A percentile compares a stretch with the other conserved stretches of the same genome.
These are phyloP conservation scores for Syrrhaptes paradoxus DNA, from an alignment of 2,113 vertebrate species.

Conservation along the genomic window DNA sequence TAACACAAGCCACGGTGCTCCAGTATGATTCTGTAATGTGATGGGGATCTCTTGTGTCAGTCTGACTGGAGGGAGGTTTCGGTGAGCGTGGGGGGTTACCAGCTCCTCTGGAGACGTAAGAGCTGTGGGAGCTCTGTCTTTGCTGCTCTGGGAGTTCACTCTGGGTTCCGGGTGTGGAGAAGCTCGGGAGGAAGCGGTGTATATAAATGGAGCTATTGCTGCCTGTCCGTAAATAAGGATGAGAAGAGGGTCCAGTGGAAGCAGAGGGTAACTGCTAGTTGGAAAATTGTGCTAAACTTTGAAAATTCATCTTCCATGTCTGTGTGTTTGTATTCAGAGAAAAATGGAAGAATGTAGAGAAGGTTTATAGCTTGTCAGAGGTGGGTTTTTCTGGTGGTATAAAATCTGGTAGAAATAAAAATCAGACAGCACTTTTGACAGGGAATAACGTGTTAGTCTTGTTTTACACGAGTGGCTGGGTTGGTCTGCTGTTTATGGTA, in stretches of 20 bases:
- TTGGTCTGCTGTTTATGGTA: neutral
- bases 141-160: neutral
- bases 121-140: neutral
- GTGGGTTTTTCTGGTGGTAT: neutral
- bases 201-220: neutral
- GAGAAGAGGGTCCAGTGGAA: neutral
- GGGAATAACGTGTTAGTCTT: neutral
- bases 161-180: neutral
- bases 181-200: neutral
- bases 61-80: neutral
- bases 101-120: neutral
- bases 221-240: neutral
- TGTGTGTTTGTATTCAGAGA: neutral
- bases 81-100: neutral
- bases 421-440: neutral
- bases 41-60: neutral
- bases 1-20: rapidly evolving
- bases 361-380: neutral
- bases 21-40: neutral
- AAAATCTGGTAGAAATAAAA: neutral
- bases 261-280: neutral
- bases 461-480: neutral
- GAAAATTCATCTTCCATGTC: neutral
- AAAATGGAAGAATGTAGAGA: neutral
- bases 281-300: neutral